Conservation (phyloP, 2,797 vertebrate species). For the Sylvilagus floridanus region DNA sequence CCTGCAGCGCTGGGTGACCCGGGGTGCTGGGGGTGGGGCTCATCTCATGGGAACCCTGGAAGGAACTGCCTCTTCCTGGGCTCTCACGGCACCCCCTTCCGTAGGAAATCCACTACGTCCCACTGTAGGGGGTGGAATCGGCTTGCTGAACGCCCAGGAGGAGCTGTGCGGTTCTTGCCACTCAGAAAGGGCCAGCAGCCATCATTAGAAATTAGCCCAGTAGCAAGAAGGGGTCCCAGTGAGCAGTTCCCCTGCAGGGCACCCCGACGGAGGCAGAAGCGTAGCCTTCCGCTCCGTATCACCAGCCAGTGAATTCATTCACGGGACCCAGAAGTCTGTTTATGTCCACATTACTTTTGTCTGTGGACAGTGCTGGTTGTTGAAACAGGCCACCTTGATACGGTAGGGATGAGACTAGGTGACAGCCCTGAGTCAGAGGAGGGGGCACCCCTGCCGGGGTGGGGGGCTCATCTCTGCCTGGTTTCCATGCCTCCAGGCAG, state of each 20-base stretch:
- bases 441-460: background rate
- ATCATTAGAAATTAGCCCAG: background rate
- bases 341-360: background rate
- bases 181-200: background rate
- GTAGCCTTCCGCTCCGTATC: background rate
- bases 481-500: background rate
- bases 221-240: background rate
- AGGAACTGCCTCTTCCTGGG: background rate
- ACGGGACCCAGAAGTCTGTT: background rate
- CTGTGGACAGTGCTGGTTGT: background rate
- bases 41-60: background rate
- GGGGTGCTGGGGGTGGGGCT: background rate
- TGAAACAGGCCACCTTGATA: background rate
- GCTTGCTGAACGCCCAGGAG: accelerated
- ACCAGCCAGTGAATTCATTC: background rate
- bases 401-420: background rate
- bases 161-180: background rate
- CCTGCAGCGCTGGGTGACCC: background rate
- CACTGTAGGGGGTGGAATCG: background rate
- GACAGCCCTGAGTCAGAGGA: background rate
- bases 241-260: background rate
- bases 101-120: conserved; percentile 1
- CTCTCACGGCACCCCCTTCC: background rate
- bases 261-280: background rate
- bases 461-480: background rate